Percentiles rank a stretch among this genome's conserved stretches.
Evolutionary conservation across 2,113 vertebrate species (phyloP).

Genomic region (Romanogobio albipinnatus): DNA sequence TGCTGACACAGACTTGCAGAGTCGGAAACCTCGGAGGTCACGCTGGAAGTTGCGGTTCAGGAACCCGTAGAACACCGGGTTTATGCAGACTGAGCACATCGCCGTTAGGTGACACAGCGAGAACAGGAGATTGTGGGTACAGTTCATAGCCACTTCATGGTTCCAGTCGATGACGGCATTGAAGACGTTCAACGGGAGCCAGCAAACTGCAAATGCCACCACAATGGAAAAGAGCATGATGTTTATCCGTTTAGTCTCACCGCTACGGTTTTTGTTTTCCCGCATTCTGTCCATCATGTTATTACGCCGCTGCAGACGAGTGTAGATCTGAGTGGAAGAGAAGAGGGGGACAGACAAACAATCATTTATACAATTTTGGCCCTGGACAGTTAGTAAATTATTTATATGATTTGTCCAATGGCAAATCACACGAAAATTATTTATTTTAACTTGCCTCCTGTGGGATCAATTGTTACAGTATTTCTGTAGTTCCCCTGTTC

Average conservation of each 20-base stretch:
- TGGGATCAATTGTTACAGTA: no score
- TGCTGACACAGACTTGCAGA: conserved; percentile 80
- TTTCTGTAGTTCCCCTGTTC: no score
- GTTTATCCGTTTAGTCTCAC: conserved; percentile 85
- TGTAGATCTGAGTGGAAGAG: conserved; percentile 79
- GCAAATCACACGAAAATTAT: background rate
- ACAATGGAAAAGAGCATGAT: conserved; percentile 88
- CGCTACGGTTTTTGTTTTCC: conserved; percentile 83
- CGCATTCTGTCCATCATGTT: conserved; percentile 87
- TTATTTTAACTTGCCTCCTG: no score
- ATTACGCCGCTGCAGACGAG: conserved; percentile 81
- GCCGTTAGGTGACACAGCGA: conserved; percentile 86
- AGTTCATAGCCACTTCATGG: conserved; percentile 80
- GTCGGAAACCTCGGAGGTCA: conserved; percentile 83
- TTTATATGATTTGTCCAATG: background rate
- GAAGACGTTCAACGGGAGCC: conserved; percentile 88
- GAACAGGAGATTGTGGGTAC: conserved; percentile 86
- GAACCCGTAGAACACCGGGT: conserved; percentile 89
- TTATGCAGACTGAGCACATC: conserved; percentile 89
- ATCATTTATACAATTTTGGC: background rate
- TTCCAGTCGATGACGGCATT: conserved; percentile 88
- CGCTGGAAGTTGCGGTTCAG: conserved; percentile 91
- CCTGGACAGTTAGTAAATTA: background rate
- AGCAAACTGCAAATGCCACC: conserved; percentile 85
- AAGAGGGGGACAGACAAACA: background rate